These are phyloP conservation scores for Escarpia spicata DNA, from an alignment of 2,888 invertebrate species.

Conservation along the genomic window DNA sequence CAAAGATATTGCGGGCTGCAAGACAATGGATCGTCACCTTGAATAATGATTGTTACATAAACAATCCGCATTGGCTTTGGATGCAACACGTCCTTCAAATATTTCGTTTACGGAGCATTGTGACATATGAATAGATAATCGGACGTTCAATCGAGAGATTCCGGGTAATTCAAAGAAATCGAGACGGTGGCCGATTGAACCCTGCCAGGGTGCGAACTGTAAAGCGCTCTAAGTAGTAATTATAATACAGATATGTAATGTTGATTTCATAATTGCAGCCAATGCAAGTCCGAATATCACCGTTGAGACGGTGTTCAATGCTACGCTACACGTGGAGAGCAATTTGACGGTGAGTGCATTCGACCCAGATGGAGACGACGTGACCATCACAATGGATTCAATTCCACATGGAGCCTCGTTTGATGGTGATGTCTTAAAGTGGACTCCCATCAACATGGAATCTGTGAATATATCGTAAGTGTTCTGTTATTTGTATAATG, in stretches of 20 bases:
- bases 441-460: slow-evolving; percentile 21
- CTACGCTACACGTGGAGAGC: not conserved
- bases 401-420: not conserved
- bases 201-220: too few relatives aligned
- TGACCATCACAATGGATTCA: not conserved
- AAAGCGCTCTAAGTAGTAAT: too few relatives aligned
- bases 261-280: not conserved
- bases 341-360: not conserved
- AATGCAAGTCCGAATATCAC: not conserved
- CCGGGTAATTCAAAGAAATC: too few relatives aligned
- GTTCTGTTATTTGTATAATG: not conserved
- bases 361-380: not conserved
- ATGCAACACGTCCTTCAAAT: too few relatives aligned
- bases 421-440: not conserved
- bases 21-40: too few relatives aligned
- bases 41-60: too few relatives aligned
- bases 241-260: not conserved
- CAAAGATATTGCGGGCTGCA: too few relatives aligned
- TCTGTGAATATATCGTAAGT: slow-evolving; percentile 20
- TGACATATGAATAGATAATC: too few relatives aligned
- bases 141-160: too few relatives aligned
- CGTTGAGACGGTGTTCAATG: not conserved
- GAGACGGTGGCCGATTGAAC: too few relatives aligned
- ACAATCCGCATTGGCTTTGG: too few relatives aligned
- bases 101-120: too few relatives aligned